Base-by-base conservation (phyloP, 2,113 vertebrate species). In the Sylvia atricapilla region DNA sequence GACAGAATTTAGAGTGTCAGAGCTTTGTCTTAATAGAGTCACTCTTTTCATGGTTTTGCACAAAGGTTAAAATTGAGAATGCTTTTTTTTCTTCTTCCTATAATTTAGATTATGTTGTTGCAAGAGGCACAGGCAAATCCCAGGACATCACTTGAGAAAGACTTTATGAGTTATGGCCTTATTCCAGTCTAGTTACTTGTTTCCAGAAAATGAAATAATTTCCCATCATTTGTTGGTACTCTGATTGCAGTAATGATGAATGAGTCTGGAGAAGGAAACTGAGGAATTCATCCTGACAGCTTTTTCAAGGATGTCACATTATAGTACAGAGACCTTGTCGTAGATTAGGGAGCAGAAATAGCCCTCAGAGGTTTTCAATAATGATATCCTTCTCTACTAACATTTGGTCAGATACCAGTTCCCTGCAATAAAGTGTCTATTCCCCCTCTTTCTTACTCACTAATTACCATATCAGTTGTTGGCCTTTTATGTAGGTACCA, bases 141-240 rank as follows among this genome's bases (percentile, higher is more conserved):
- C 35, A 82, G 92, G 77, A 94, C 73, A 84, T 96, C 90, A 62
- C 63, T 82, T 31, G n/a, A 93, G 69, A 92, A 90, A 59, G 43
- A 91, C 80, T 92, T 84, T 31, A 88, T 91, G 53, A 93, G 56
- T 90, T 95, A 74, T 43, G 95, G 95, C 83, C 94, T 95, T 97
- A 92, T 93, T 95, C 74, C 92, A 97, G 87, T 89, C 82, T 97
- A 95, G 96, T 97, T 97, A 87, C 83, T 97, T 89, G 72, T 95
- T 97, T 97, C 87, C 95, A 95, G 96, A 95, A 98, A 97, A 97
- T 95, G 87, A 97, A 98, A 97, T 98, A 91, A 97, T 96, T 98
- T 96, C 97, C 92, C 82, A 68, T 94, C 73, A 59, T 97, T 97
- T 97, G 87, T 93, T 95, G 92, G 89, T 96, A 83, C 96, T 98